A percentile compares a stretch with the other conserved stretches of the same genome.
phyloP scores from a whole-genome alignment of 2,113 vertebrate genomes.

The Lates calcarifer region DNA sequence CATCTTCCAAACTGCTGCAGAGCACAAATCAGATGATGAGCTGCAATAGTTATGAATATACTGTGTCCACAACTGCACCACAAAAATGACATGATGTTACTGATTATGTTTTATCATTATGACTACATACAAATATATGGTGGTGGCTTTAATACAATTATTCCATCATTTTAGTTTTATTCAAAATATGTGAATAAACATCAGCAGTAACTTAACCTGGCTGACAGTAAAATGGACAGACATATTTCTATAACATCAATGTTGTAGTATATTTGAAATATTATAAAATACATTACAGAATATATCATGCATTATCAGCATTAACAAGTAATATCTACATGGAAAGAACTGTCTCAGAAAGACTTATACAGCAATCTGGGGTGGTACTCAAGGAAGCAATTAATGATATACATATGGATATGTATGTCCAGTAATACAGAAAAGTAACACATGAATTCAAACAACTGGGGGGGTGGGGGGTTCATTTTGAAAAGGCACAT shows the following conservation, averaged over 20 bases:
- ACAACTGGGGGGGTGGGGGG: neutral
- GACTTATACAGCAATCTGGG: no score
- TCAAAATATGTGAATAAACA: neutral
- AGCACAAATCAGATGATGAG: neutral
- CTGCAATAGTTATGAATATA: neutral
- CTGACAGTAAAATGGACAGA: no score
- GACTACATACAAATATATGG: no score
- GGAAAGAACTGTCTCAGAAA: no score
- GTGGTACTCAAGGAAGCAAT: neutral
- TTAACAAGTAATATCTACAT: no score
- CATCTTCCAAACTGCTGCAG: neutral
- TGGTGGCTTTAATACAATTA: no score
- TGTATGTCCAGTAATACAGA: neutral
- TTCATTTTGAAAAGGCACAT: slow-evolving; percentile 44
- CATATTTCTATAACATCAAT: no score
- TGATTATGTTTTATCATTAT: no score
- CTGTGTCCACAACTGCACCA: no score
- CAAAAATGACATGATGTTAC: no score
- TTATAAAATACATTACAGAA: neutral
- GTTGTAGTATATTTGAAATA: neutral
- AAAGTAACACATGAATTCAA: neutral
- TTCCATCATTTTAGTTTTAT: neutral
- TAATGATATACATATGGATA: neutral
- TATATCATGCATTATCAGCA: no score
- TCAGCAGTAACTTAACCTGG: neutral